A percentile compares a stretch with the other conserved stretches of the same genome.
phyloP scores from a whole-genome alignment of 1,140 invertebrate species.

The Achatina immaculata region DNA sequence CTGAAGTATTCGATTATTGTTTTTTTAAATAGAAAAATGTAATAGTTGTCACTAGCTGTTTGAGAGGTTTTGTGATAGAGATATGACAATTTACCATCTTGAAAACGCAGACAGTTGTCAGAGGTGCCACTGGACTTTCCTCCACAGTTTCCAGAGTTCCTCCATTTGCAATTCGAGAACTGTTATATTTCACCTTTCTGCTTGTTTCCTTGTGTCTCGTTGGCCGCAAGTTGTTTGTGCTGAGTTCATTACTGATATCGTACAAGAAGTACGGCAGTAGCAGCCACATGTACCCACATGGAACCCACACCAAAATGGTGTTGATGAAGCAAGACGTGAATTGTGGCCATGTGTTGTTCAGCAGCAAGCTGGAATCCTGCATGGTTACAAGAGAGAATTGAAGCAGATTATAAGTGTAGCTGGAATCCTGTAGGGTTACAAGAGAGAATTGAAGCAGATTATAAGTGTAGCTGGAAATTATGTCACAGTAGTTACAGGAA shows the following conservation, averaged over 20 bases:
- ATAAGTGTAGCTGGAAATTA: too few relatives aligned
- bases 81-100: too few relatives aligned
- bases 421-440: too few relatives aligned
- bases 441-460: too few relatives aligned
- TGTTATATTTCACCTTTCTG: background rate
- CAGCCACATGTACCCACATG: slow-evolving; percentile 86
- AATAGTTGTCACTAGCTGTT: too few relatives aligned
- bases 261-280: slow-evolving; percentile 79
- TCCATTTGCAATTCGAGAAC: background rate
- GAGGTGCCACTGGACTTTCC: background rate
- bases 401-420: too few relatives aligned
- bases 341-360: slow-evolving; percentile 41
- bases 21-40: too few relatives aligned
- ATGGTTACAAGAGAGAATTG: background rate
- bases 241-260: background rate
- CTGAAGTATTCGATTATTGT: too few relatives aligned
- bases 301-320: slow-evolving; percentile 86
- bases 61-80: too few relatives aligned
- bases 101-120: background rate
- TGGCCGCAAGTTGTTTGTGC: background rate
- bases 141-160: background rate
- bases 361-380: background rate
- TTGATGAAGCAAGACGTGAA: slow-evolving; percentile 36
- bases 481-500: too few relatives aligned
- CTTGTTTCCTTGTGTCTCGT: background rate